Evolutionary conservation across 2,113 vertebrate genomes (phyloP), one percentile per base, ranked within the genome.

Genomic region (Zeus faber): DNA sequence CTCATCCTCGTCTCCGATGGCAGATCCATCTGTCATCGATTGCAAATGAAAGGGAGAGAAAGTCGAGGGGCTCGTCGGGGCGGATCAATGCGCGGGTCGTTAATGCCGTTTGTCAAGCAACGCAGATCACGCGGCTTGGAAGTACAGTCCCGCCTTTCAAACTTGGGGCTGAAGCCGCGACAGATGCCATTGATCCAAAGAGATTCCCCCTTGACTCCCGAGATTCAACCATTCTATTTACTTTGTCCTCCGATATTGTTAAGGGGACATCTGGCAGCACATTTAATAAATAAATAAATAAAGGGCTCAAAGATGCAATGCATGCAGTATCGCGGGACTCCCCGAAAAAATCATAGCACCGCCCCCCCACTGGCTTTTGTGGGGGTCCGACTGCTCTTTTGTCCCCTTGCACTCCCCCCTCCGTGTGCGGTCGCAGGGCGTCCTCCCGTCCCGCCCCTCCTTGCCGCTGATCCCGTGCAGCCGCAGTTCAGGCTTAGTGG

Each of bases 61-160:
- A 80, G 84, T 65, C 64, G 79, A 61, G 79, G 79, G 77, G 72
- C 72, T 56, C 70, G 71, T 81, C 81, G 78, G 72, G 82, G 85
- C 76, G 78, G 80, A 87, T 89, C 84, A 86, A 82, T 88, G 68
- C n/a, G 58, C 14, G 47, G 67, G 79, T 89, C 85, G 83, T 89
- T 89, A 89, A 91, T 88, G 83, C 83, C 67, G 75, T 81, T 84
- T 73, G 85, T 85, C 88, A 89, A 88, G 87, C 84, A 86, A 87
- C 80, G 55, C 51, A 81, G 89, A 86, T 88, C 79, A 63, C 24
- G 23, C 70, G 75, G 81, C 84, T 83, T 82, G 85, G 81, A 82
- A 86, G 82, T 85, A 83, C 80, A 86, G 84, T 87, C 86, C 70
- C 49, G 54, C 64, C 75, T 87, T 85, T 86, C 81, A 86, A 84